Evolutionary conservation across 2,797 vertebrate species (phyloP).

Genomic region (Onychomys arenicola): DNA sequence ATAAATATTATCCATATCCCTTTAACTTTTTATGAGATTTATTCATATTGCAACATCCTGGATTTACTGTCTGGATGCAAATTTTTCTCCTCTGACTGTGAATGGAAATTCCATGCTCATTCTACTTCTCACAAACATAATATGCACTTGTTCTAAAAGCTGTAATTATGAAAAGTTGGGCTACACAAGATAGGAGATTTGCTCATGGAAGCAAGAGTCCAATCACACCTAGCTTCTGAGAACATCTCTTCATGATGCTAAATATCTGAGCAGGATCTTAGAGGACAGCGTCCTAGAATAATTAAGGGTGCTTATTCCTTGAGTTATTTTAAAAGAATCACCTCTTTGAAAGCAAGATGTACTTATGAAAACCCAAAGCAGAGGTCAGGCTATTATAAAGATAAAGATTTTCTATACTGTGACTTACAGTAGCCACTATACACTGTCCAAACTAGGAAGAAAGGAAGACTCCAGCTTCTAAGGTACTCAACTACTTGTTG

Average conservation of each 20-base stretch:
- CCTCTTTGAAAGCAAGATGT: slow-evolving; percentile 20
- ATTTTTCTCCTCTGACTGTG: neutral
- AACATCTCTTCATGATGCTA: slow-evolving; percentile 7
- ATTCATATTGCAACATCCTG: neutral
- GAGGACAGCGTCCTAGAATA: neutral
- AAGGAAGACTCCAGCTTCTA: neutral
- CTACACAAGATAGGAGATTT: neutral
- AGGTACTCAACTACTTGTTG: neutral
- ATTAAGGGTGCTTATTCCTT: neutral
- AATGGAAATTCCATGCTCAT: neutral
- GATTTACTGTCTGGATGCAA: neutral
- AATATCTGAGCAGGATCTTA: slow-evolving; percentile 30
- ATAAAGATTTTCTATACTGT: neutral
- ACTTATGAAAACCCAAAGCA: neutral
- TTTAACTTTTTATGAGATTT: slow-evolving; percentile 9
- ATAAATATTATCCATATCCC: neutral
- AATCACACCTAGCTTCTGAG: slow-evolving; percentile 2
- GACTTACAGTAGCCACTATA: neutral
- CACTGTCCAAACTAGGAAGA: neutral
- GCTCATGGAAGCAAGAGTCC: neutral
- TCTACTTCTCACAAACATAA: neutral
- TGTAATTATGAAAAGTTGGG: neutral
- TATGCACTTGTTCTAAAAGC: slow-evolving; percentile 2
- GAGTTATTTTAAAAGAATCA: neutral
- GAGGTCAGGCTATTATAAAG: neutral